Evolutionary conservation across 1,140 invertebrate species (phyloP).

Genomic region (Phocides pigmalion): DNA sequence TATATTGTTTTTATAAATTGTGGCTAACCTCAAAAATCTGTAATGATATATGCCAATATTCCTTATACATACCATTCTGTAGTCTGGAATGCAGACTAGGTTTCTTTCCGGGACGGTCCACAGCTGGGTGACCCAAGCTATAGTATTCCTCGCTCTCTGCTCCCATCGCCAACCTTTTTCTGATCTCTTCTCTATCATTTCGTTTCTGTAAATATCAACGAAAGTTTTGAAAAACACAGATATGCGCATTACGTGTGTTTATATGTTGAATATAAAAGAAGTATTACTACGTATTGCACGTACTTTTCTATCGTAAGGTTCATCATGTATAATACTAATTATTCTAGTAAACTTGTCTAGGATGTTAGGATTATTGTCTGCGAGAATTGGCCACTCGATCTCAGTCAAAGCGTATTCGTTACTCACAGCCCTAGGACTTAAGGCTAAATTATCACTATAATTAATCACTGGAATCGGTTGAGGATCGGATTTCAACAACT

Average conservation of each 20-base stretch:
- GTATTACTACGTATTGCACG: not conserved
- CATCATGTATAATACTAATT: constrained; percentile 82
- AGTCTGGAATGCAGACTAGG: constrained; percentile 94
- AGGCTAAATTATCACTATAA: constrained; percentile 58
- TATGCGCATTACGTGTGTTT: too few species aligned
- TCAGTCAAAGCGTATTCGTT: constrained; percentile 71
- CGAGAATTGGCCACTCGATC: constrained; percentile 69
- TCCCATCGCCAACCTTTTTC: constrained; percentile 94
- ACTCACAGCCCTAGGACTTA: constrained; percentile 71
- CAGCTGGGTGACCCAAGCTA: constrained; percentile 81
- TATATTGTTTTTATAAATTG: too few species aligned
- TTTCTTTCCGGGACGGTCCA: constrained; percentile 89
- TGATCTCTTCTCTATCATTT: constrained; percentile 96
- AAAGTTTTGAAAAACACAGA: not conserved
- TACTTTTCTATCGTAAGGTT: constrained; percentile 68
- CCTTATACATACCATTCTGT: constrained; percentile 89
- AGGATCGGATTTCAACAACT: constrained; percentile 70
- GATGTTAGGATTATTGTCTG: constrained; percentile 83
- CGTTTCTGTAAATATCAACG: constrained; percentile 86
- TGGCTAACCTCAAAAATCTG: too few species aligned
- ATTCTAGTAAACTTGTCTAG: constrained; percentile 88
- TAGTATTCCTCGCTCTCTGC: constrained; percentile 91
- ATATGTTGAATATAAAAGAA: too few species aligned
- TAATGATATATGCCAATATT: not conserved
- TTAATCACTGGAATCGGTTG: constrained; percentile 42